Base-by-base conservation (phyloP, 2,113 vertebrate genomes). In the Apus apus region DNA sequence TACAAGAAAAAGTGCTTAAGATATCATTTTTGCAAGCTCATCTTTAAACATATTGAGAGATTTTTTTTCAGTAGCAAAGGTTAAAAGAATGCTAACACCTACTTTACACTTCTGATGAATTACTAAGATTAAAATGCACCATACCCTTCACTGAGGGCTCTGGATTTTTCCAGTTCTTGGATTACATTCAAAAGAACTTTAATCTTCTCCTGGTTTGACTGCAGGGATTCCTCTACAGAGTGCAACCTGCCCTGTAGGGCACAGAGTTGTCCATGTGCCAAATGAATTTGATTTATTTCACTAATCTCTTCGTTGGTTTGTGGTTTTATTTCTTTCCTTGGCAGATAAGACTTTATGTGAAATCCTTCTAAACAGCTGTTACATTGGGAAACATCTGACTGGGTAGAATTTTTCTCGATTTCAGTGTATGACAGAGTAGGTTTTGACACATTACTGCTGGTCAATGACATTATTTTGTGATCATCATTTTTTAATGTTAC, bases 141-240 rank as follows among this genome's bases (percentile, higher is more conserved):
- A 93, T 98, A 99, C 99, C 99, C 99, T 98, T 99, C 99, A 43
- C 98, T 99, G 96, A 99, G 98, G 68, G 99, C 99, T 96, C 99
- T 99, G 97, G 98, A 99, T 97, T 98, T 99, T 98, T 99, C 99
- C 98, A 99, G 97, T 97, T 99, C 99, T 98, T 99, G 99, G 97
- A 99, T 99, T 97, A 99, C 99, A 91, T 99, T 99, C 97, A 99
- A 96, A 90, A 99, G 99, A 96, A 99, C 99, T 97, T 99, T 99
- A 97, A 99, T 99, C 98, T 99, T 99, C 98, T 99, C 99, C 96
- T 99, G 99, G 93, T 99, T 99, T 8, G 99, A 99, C 90, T 98
- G 96, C 60, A 99, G 98, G 81, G 98, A 99, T 96, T 99, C 99
- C 94, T 99, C 99, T 86, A 99, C 99, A 11, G 98, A 98, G 83